phyloP scores from a whole-genome alignment of 2,113 vertebrate species.

The Chitala chitala region DNA sequence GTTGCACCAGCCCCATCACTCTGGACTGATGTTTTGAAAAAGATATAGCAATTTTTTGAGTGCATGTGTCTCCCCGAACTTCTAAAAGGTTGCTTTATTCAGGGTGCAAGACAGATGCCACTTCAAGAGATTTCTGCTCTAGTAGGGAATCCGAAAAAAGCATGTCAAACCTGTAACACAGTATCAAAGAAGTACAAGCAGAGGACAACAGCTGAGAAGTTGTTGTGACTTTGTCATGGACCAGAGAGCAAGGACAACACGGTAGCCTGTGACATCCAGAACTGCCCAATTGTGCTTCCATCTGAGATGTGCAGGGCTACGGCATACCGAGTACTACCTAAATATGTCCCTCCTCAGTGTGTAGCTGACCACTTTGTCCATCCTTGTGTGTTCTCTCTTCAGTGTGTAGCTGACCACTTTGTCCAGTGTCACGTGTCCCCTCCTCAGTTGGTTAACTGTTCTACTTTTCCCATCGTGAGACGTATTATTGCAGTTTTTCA shows the following conservation, averaged over 20 bases:
- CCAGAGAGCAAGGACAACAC: too few relatives aligned
- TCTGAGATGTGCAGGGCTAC: too few relatives aligned
- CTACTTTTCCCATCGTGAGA: too few relatives aligned
- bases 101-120: not conserved
- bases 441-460: not conserved
- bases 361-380: not conserved
- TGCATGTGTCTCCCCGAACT: not conserved
- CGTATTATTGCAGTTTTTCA: too few relatives aligned
- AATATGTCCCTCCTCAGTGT: slow-evolving; percentile 4
- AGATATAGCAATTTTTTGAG: not conserved
- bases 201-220: not conserved
- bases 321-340: too few relatives aligned
- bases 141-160: not conserved
- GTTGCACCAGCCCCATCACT: not conserved
- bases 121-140: not conserved
- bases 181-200: not conserved
- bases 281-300: too few relatives aligned
- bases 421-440: slow-evolving; percentile 7
- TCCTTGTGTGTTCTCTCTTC: not conserved
- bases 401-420: not conserved
- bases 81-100: too few relatives aligned
- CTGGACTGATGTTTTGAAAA: not conserved
- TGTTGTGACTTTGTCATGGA: not conserved
- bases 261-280: too few relatives aligned
- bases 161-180: not conserved